These are phyloP conservation scores for Sphaerodactylus townsendi DNA, from an alignment of 2,113 vertebrate genomes.

Conservation along the genomic window DNA sequence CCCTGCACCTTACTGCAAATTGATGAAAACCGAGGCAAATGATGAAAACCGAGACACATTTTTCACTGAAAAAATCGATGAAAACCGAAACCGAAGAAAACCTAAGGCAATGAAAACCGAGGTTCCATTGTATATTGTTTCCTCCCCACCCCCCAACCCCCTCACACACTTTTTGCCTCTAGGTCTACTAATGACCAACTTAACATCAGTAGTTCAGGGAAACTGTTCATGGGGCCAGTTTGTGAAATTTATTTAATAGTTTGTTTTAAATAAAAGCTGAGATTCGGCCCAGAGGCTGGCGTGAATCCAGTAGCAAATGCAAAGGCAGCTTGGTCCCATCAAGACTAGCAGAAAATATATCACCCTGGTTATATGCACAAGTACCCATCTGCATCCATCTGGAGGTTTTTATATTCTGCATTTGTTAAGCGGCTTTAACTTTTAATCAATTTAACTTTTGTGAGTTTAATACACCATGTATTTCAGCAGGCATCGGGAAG, in stretches of 20 bases:
- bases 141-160: too few relatives aligned
- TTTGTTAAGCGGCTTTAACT: neutral
- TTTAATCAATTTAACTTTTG: neutral
- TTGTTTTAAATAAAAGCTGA: neutral
- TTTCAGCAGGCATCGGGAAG: neutral
- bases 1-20: too few relatives aligned
- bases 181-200: neutral
- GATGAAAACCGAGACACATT: too few relatives aligned
- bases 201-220: neutral
- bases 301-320: neutral
- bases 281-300: neutral
- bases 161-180: neutral
- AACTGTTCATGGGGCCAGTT: neutral
- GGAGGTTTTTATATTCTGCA: neutral
- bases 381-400: too few relatives aligned
- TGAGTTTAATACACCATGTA: constrained; percentile 5
- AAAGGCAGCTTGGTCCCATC: too few relatives aligned
- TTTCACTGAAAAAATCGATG: too few relatives aligned
- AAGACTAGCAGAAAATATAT: neutral
- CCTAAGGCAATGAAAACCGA: too few relatives aligned
- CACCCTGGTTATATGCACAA: neutral
- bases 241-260: neutral
- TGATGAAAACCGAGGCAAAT: too few relatives aligned
- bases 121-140: too few relatives aligned
- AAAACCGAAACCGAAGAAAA: too few relatives aligned